Evolutionary conservation across 1,140 invertebrate genomes (phyloP), one percentile per base, ranked within the genome.

Genomic region (Globodera rostochiensis): DNA sequence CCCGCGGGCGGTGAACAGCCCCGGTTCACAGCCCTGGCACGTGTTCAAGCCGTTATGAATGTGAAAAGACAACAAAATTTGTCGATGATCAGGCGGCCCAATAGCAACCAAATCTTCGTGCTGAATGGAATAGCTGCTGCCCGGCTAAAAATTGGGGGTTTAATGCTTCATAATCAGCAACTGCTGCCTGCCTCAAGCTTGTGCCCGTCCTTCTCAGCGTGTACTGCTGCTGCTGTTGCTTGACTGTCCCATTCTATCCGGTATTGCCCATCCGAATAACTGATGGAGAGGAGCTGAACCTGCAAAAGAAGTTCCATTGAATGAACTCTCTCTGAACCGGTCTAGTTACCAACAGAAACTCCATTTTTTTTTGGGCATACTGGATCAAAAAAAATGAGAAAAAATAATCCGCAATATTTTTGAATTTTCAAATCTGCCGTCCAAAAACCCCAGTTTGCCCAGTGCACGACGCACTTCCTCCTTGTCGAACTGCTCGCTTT

Each of bases 11-110:
- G 47, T n/a, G 47, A 78, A 66, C 53, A 78, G 46, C 15, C 77
- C 77, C 47, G 77, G 77, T n/a, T 78, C 77, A 21, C 77, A 78
- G 13, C 77, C 77, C 46, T 78, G 77, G 66, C 77, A 78, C 6
- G 77, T 66, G 70, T 78, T 78, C 70, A 78, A n/a, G 21, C 77
- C 77, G n/a, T n/a, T 66, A 49, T 78, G 77, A 36, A 78, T 78
- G 50, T 78, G 77, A 64, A 64, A 64, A 4, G 57, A 64, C 57
- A 64, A 11, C 49, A 45, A 13, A 45, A 71, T 71, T 47, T 45
- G 69, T 6, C 36, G 25, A 15, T 45, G 4, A 25, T 21, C 47
- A 4, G 53, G 21, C 13, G 46, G 9, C 8, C n/a, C 60, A 46
- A 25, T 45, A 9, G 6, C 8, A 64, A 78, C 70, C 50, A 25